Evolutionary conservation across 2,888 invertebrate species (phyloP), one percentile per base, ranked within the genome.

Genomic region (Chymomyza caudatula): DNA sequence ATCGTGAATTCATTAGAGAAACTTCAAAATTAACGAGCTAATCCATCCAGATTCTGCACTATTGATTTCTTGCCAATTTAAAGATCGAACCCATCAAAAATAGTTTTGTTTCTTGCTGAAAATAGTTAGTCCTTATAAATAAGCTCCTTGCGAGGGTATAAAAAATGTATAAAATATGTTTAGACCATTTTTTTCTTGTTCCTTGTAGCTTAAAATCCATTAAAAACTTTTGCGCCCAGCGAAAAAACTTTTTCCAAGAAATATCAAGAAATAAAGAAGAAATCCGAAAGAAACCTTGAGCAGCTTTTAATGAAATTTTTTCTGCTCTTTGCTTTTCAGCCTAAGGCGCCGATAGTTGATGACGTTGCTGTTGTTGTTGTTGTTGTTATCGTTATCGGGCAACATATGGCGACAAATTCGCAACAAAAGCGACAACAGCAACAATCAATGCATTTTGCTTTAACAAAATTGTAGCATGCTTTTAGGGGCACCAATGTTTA

Each of bases 241-340:
- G 64, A 57, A 65, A 74, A 29, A 78, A 72, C 65, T 23, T 25
- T 84, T 84, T 80, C 65, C 42, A 60, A 52, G 20, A 15, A 49
- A 49, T 11, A 59, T 19, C 8, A 60, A 37, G n/a, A 11, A 15
- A 13, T 15, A 19, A 17, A 47, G 47, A 4, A 47, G 47, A 47
- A 19, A 47, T 17, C 15, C 29, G 19, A 25, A 22, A 25, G 13
- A 72, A 78, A 72, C 82, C 82, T 84, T 81, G 85, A 86, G 78
- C 73, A 73, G 81, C 71, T 84, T 81, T 84, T 81, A 86, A 86
- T 76, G 82, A 81, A 86, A 81, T 76, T 73, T 76, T 67, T 60
- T 57, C 43, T 63, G 43, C 49, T 60, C 44, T 59, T 55, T 37
- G 65, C 54, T 47, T 54, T 78, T 82, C 73, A 69, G 85, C 86